Percentiles rank a stretch among this genome's conserved stretches.
Conservation (phyloP, 2,797 vertebrate genomes). For the Tolypeutes matacus region DNA sequence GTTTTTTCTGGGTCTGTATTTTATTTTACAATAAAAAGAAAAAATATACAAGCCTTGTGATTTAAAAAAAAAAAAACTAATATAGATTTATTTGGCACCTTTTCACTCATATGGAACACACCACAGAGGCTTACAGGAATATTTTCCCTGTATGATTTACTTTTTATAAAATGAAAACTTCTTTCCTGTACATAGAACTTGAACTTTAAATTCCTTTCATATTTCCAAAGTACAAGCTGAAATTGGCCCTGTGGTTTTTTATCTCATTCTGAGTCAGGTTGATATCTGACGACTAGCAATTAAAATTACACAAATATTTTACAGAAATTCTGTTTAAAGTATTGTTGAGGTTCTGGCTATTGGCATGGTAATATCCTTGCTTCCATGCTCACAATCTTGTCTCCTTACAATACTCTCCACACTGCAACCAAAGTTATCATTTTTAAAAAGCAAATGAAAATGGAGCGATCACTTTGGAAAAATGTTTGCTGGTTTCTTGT, state of each 20-base stretch:
- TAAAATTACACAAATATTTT: slow-evolving; percentile 21
- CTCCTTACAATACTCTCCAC: background rate
- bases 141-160: background rate
- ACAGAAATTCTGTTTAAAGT: background rate
- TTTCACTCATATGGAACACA: background rate
- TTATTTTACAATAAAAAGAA: slow-evolving; percentile 36
- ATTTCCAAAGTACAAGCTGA: slow-evolving; percentile 22
- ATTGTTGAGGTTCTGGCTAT: background rate
- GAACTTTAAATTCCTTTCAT: slow-evolving; percentile 62
- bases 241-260: background rate
- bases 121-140: background rate
- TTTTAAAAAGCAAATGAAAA: slow-evolving; percentile 15
- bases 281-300: background rate
- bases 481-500: background rate
- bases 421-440: background rate
- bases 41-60: background rate
- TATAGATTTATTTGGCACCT: background rate
- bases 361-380: background rate
- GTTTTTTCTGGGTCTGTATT: slow-evolving; percentile 40
- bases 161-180: slow-evolving; percentile 15
- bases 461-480: background rate
- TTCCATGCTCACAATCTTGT: background rate
- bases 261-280: slow-evolving; percentile 26
- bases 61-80: background rate
- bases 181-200: slow-evolving; percentile 9